Percentiles rank a stretch among this genome's conserved stretches.
Conservation (phyloP, 2,888 invertebrate genomes). For the Phoenoteleia sp. region DNA sequence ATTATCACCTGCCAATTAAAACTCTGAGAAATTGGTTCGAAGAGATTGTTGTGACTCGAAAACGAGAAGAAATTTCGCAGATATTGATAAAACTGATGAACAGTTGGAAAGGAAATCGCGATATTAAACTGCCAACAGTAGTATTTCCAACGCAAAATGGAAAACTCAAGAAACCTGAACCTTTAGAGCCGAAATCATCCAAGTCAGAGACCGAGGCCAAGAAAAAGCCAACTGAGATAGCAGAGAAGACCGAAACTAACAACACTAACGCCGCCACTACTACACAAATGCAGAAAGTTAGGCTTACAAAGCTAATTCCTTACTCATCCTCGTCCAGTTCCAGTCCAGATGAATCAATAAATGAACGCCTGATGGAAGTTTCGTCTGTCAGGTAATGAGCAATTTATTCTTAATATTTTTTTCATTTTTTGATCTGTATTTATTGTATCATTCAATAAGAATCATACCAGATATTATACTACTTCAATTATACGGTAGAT, state of each 20-base stretch:
- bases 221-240: slow-evolving; percentile 1
- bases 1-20: slow-evolving; percentile 94
- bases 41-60: slow-evolving; percentile 93
- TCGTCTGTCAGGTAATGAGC: slow-evolving; percentile 39
- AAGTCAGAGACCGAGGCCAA: slow-evolving; percentile 72
- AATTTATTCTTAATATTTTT: not conserved
- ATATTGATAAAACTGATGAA: slow-evolving; percentile 93
- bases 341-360: slow-evolving; percentile 64
- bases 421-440: no score
- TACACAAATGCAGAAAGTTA: not conserved
- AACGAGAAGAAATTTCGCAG: slow-evolving; percentile 95
- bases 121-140: slow-evolving; percentile 90
- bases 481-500: no score
- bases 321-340: slow-evolving; percentile 72
- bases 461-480: no score
- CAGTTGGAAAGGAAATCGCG: slow-evolving; percentile 89
- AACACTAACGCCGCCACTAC: not conserved
- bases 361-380: slow-evolving; percentile 44
- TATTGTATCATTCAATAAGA: no score
- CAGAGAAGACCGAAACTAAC: slow-evolving; percentile 35
- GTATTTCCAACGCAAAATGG: slow-evolving; percentile 93
- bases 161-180: slow-evolving; percentile 84
- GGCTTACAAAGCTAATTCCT: slow-evolving; percentile 61
- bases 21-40: slow-evolving; percentile 95
- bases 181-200: slow-evolving; percentile 32